Conservation (phyloP, 1,140 invertebrate species). For the Bacillus rossius region DNA sequence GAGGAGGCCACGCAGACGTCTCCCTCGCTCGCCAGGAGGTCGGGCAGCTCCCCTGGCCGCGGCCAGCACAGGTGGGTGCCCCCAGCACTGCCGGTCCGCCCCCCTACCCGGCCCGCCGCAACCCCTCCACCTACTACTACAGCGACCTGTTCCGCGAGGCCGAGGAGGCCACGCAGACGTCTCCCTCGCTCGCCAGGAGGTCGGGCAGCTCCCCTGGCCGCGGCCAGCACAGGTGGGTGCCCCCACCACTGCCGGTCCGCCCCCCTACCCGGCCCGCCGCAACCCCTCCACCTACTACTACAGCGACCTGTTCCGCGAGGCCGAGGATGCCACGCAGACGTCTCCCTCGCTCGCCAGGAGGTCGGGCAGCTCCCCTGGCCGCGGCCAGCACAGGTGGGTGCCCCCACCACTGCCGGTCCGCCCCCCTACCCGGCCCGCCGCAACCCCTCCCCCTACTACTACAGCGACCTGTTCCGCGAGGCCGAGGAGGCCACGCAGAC, state of each 20-base stretch:
- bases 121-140: conserved; percentile 73
- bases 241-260: background rate
- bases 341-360: conserved; percentile 35
- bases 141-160: conserved; percentile 59
- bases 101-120: background rate
- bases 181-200: conserved; percentile 37
- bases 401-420: background rate
- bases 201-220: conserved; percentile 34
- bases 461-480: conserved; percentile 62
- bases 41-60: conserved; percentile 31
- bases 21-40: conserved; percentile 39
- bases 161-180: conserved; percentile 30
- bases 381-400: conserved; percentile 33
- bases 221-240: conserved; percentile 32
- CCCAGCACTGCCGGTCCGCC: background rate
- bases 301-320: conserved; percentile 59
- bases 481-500: conserved; percentile 32
- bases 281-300: conserved; percentile 72
- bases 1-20: conserved; percentile 29
- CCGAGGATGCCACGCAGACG: conserved; percentile 31
- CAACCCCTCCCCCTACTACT: conserved; percentile 69
- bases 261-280: background rate
- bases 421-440: background rate
- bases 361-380: conserved; percentile 35
- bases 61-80: conserved; percentile 32